Evolutionary conservation across 92 coral and sea anemone genomes (phyloP).

Genomic region (Umimayanthus chanpuru): DNA sequence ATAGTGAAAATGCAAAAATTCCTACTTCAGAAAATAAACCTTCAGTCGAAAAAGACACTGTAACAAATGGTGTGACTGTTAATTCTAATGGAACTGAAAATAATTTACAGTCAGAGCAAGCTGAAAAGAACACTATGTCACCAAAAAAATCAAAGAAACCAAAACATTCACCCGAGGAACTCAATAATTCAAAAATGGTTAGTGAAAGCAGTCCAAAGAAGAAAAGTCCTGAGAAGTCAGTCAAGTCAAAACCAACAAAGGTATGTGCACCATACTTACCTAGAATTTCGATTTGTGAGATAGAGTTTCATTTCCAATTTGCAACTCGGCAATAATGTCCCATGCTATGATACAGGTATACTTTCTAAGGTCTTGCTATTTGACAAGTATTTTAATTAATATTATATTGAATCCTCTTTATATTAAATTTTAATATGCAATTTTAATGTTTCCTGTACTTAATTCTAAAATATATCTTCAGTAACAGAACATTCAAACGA

Average conservation of each 20-base stretch:
- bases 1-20: slow-evolving; percentile 30
- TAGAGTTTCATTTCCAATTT: neutral
- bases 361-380: too few species aligned
- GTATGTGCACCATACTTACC: neutral
- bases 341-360: too few species aligned
- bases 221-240: slow-evolving; percentile 3
- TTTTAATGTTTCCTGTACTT: too few species aligned
- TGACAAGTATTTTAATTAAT: too few species aligned
- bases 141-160: slow-evolving; percentile 35
- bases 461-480: too few species aligned
- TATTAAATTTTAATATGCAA: too few species aligned
- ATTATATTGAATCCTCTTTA: too few species aligned
- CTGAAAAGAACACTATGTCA: neutral
- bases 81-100: slow-evolving; percentile 12
- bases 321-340: too few species aligned
- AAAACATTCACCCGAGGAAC: neutral
- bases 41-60: slow-evolving; percentile 2
- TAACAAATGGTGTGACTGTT: slow-evolving; percentile 28
- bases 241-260: slow-evolving; percentile 1
- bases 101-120: neutral
- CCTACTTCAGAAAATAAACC: slow-evolving; percentile 41
- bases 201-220: neutral
- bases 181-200: neutral
- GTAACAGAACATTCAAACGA: too few species aligned
- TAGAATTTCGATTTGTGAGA: neutral